These are phyloP conservation scores for Spilarctia lutea DNA, from an alignment of 2,888 invertebrate species.

Conservation along the genomic window DNA sequence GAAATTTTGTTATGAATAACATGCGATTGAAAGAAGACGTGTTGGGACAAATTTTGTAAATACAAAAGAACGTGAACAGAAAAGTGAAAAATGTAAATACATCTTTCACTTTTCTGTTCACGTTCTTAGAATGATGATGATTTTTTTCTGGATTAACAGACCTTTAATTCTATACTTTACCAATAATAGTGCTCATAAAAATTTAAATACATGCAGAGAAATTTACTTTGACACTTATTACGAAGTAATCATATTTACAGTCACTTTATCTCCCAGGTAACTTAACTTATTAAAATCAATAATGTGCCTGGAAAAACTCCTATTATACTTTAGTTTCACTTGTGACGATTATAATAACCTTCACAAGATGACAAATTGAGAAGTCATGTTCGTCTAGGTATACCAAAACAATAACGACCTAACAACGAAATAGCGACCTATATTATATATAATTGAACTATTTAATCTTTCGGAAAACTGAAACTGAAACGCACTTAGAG, in stretches of 20 bases:
- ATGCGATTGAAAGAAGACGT: neutral
- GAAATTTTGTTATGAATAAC: neutral
- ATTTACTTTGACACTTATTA: no score
- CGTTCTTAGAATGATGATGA: neutral
- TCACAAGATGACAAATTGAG: neutral
- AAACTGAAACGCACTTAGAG: neutral
- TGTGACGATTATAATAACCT: no score
- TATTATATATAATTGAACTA: neutral
- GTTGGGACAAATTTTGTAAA: no score
- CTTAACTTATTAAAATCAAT: neutral
- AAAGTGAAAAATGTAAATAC: no score
- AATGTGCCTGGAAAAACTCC: neutral
- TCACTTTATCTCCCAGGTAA: neutral
- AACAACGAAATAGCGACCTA: no score
- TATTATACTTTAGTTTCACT: neutral
- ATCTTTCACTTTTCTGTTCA: neutral
- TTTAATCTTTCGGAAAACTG: neutral
- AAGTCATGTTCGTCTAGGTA: neutral
- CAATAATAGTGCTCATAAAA: no score
- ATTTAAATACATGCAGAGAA: no score
- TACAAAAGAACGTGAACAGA: no score
- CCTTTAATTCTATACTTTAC: neutral
- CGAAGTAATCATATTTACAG: neutral
- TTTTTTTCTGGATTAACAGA: neutral
- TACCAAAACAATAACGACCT: neutral